Percentiles rank a stretch among this genome's conserved stretches.
Evolutionary conservation across 2,888 invertebrate genomes (phyloP).

Genomic region (Lomographa bimaculata): DNA sequence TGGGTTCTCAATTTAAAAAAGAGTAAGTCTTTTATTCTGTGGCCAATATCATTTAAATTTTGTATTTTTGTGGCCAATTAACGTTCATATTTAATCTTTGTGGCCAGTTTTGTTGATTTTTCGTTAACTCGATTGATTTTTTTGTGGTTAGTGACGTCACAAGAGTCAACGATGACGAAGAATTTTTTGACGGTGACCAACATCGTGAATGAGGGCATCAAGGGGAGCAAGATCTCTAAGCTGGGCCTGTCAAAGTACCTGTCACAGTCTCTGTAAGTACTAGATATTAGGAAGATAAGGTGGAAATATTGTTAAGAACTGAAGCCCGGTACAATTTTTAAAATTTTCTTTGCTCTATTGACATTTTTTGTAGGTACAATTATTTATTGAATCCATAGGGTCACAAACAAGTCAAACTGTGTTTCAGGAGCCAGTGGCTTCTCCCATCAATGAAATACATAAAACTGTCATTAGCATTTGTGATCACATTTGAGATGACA

Average conservation of each 20-base stretch:
- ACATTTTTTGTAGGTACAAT: too few species aligned
- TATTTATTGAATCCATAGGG: too few species aligned
- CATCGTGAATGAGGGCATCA: constrained; percentile 88
- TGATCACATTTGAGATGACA: too few species aligned
- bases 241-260: constrained; percentile 89
- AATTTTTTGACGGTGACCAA: constrained; percentile 85
- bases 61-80: constrained; percentile 1
- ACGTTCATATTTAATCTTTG: constrained; percentile 2
- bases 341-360: too few species aligned
- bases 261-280: constrained; percentile 91
- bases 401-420: too few species aligned
- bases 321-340: too few species aligned
- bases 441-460: too few species aligned
- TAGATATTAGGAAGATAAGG: background rate
- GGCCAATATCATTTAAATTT: constrained; percentile 1
- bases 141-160: constrained; percentile 66
- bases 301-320: too few species aligned
- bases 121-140: constrained; percentile 22
- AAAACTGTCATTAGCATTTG: too few species aligned
- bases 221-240: constrained; percentile 89
- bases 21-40: constrained; percentile 58
- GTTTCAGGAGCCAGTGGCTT: too few species aligned
- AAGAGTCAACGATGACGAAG: constrained; percentile 80
- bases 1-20: constrained; percentile 64
- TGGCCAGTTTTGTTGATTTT: constrained; percentile 15